Percentiles rank a stretch among this genome's conserved stretches.
These are phyloP conservation scores for Teleogryllus occipitalis DNA, from an alignment of 1,140 invertebrate genomes.

Conservation along the genomic window DNA sequence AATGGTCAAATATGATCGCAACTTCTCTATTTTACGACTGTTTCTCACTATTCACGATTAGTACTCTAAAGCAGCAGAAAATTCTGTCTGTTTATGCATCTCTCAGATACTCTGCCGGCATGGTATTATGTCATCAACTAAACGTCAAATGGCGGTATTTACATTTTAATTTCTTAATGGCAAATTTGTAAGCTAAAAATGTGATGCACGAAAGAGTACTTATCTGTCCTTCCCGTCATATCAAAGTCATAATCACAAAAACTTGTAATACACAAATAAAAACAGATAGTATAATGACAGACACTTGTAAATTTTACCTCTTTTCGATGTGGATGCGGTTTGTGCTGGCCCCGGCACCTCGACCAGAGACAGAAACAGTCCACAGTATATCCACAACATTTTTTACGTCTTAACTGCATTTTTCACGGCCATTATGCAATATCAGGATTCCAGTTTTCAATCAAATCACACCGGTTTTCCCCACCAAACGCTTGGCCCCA, in stretches of 20 bases:
- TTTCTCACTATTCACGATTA: too few species aligned
- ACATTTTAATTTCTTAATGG: neutral
- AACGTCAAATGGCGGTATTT: slow-evolving; percentile 4
- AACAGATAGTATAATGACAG: neutral
- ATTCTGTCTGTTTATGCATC: too few species aligned
- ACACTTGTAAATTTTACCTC: slow-evolving; percentile 14
- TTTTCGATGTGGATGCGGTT: slow-evolving; percentile 20
- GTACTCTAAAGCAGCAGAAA: too few species aligned
- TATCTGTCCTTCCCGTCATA: too few species aligned
- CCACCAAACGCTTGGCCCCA: slow-evolving; percentile 18
- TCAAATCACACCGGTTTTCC: slow-evolving; percentile 23
- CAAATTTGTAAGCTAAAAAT: too few species aligned
- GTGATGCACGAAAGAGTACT: too few species aligned
- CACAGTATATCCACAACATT: slow-evolving; percentile 28
- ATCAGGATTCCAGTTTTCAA: slow-evolving; percentile 22
- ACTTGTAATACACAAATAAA: neutral
- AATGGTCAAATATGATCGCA: too few species aligned
- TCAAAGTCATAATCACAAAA: too few species aligned
- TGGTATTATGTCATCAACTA: neutral
- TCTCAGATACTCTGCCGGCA: neutral
- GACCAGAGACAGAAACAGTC: slow-evolving; percentile 24
- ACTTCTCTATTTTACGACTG: too few species aligned
- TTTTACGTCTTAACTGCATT: slow-evolving; percentile 28
- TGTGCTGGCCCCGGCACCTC: slow-evolving; percentile 17
- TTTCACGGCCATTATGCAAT: slow-evolving; percentile 28